Conservation (phyloP, 2,113 vertebrate genomes). For the Ictidomys tridecemlineatus region DNA sequence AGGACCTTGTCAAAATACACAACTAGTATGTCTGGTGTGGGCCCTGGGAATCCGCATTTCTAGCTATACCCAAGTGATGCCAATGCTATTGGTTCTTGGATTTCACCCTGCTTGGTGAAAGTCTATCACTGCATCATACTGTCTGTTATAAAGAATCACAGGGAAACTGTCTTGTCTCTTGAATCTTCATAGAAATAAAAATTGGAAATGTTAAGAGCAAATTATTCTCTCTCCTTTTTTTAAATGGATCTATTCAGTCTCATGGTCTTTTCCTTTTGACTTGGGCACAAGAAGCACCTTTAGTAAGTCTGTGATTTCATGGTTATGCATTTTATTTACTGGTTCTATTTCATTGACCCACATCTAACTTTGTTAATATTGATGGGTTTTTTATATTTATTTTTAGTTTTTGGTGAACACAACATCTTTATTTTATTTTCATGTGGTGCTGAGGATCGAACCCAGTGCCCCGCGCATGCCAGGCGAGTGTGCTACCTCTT, state of each 20-base stretch:
- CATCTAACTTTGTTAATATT: not conserved
- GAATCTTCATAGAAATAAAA: not conserved
- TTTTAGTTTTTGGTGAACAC: no score
- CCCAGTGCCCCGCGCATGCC: no score
- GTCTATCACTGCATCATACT: not conserved
- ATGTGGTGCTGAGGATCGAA: no score
- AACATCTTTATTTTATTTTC: no score
- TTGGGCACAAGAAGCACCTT: not conserved
- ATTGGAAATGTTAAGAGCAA: not conserved
- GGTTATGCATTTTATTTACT: not conserved
- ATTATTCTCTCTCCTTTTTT: not conserved
- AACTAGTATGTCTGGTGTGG: not conserved
- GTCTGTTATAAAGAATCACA: not conserved
- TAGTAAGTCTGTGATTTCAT: not conserved
- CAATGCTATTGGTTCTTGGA: no score
- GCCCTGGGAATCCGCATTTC: not conserved
- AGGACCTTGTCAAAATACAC: not conserved
- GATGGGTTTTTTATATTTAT: no score
- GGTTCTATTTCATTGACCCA: not conserved
- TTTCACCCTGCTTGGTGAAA: not conserved
- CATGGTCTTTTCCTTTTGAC: not conserved
- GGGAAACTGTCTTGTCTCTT: not conserved
- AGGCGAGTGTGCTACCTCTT: no score
- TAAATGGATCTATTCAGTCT: not conserved
- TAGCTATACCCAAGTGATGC: not conserved